Conservation (phyloP, 1,140 invertebrate genomes). For the Zaprionus gabonicus region DNA sequence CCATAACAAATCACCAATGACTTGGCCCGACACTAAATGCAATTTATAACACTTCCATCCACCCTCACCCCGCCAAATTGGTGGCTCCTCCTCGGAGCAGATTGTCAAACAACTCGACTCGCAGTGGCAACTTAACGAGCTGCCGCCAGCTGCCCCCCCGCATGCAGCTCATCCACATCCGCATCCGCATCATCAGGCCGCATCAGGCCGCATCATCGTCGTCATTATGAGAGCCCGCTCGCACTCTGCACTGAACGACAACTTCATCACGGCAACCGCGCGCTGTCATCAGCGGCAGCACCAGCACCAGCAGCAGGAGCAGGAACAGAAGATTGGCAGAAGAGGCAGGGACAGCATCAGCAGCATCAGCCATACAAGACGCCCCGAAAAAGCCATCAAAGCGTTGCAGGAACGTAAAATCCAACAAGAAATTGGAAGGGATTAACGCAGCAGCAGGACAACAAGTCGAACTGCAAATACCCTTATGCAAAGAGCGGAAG, state of each 20-base stretch:
- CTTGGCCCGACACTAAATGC: slow-evolving; percentile 77
- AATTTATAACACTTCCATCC: slow-evolving; percentile 73
- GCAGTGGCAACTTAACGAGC: slow-evolving; percentile 75
- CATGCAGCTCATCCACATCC: slow-evolving; percentile 31
- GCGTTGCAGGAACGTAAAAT: slow-evolving; percentile 67
- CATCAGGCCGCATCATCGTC: slow-evolving; percentile 53
- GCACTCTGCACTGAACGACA: slow-evolving; percentile 57
- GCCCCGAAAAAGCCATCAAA: slow-evolving; percentile 74
- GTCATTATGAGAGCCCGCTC: slow-evolving; percentile 14
- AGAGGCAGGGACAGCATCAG: neutral
- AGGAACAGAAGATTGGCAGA: neutral
- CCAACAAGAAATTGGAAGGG: slow-evolving; percentile 50
- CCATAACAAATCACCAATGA: slow-evolving; percentile 80
- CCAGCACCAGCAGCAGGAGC: neutral
- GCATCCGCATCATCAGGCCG: slow-evolving; percentile 23
- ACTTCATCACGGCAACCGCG: slow-evolving; percentile 61
- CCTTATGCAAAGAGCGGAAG: neutral
- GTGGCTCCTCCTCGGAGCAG: slow-evolving; percentile 32
- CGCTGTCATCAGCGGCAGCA: slow-evolving; percentile 38
- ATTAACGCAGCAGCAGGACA: neutral
- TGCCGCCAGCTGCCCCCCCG: slow-evolving; percentile 44
- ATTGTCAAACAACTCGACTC: slow-evolving; percentile 81
- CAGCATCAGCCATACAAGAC: slow-evolving; percentile 72
- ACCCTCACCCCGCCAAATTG: neutral
- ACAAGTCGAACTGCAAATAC: slow-evolving; percentile 18